phyloP scores from a whole-genome alignment of 2,888 invertebrate species.

The Tryphoninae sp. region DNA sequence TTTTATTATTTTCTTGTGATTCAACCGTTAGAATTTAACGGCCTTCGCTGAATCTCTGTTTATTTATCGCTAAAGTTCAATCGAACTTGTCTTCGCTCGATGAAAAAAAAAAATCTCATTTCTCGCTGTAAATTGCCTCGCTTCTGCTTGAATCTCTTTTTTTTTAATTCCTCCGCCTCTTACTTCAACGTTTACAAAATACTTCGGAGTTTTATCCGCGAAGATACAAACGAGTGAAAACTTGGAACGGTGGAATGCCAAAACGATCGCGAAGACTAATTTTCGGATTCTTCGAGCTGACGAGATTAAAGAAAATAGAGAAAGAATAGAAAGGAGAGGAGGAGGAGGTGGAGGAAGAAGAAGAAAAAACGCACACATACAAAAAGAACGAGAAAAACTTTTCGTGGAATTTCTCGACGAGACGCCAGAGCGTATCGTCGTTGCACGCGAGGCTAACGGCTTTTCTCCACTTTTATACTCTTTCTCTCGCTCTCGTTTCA shows the following conservation, averaged over 20 bases:
- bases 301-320: conserved; percentile 35
- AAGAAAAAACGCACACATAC: background rate
- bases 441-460: conserved; percentile 37
- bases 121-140: background rate
- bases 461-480: conserved; percentile 17
- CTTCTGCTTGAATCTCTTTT: background rate
- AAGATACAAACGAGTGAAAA: conserved; percentile 42
- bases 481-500: conserved; percentile 9
- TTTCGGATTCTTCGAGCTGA: conserved; percentile 24
- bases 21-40: no score
- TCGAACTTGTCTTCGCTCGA: background rate
- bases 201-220: conserved; percentile 3
- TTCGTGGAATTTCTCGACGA: conserved; percentile 35
- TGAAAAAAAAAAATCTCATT: background rate
- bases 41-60: background rate
- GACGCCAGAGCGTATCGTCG: conserved; percentile 10
- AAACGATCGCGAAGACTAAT: conserved; percentile 40
- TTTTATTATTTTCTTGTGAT: no score
- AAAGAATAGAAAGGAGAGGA: background rate
- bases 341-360: background rate
- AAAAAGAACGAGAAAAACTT: conserved; percentile 40
- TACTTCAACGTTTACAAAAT: background rate
- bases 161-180: background rate
- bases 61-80: background rate
- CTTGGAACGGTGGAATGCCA: conserved; percentile 25